These are phyloP conservation scores for Varanus salvator DNA, from an alignment of 2,113 vertebrate species.

Conservation along the genomic window DNA sequence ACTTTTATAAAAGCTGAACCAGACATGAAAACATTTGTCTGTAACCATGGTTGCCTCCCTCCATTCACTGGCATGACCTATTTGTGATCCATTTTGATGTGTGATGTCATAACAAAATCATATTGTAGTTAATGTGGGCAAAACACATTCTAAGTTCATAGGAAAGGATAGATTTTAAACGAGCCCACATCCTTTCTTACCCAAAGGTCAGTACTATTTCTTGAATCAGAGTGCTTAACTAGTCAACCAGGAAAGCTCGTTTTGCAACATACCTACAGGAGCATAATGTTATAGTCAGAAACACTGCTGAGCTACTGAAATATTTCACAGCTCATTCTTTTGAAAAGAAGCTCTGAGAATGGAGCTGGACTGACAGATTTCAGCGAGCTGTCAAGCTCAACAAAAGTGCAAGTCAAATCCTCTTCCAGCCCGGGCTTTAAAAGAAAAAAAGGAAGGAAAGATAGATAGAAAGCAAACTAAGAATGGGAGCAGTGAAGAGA, in stretches of 20 bases:
- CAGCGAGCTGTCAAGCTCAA: not conserved
- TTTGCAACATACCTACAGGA: not conserved
- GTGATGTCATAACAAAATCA: not conserved
- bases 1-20: not conserved
- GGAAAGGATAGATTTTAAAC: not conserved
- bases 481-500: not conserved
- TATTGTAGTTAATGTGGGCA: not conserved
- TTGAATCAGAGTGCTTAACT: not conserved
- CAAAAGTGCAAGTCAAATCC: not conserved
- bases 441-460: not conserved
- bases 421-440: not conserved
- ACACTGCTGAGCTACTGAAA: not conserved
- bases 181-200: not conserved
- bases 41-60: not conserved
- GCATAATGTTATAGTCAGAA: not conserved
- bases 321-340: slow-evolving; percentile 2
- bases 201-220: not conserved
- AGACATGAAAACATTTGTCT: slow-evolving; percentile 1
- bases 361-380: not conserved
- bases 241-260: not conserved
- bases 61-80: not conserved
- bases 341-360: slow-evolving; percentile 6
- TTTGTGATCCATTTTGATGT: not conserved
- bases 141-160: not conserved
- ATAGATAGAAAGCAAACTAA: not conserved